Evolutionary conservation across 2,888 invertebrate species (phyloP), one percentile per base, ranked within the genome.

Genomic region (Lepidocyrtoides sp.): DNA sequence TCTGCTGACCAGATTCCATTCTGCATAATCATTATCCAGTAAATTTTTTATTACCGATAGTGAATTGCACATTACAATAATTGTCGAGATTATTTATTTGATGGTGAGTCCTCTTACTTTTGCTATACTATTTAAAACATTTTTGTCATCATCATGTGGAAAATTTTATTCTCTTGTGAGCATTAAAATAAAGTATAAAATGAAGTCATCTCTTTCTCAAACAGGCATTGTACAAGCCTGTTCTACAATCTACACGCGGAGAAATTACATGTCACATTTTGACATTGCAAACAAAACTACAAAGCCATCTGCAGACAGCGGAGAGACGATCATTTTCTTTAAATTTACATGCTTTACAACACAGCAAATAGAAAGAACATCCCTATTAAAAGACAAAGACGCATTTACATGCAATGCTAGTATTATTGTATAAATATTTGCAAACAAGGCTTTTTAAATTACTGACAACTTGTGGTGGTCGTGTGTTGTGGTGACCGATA

Each of bases 151-250:
- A 41, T 10, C 17, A 17, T 2, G 32, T 36, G 36, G 7, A 69
- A 69, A 8, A 7, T 69, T 41, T 69, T 54, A 82, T 82, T n/a
- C n/a, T n/a, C n/a, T n/a, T n/a, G n/a, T n/a, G n/a, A n/a, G n/a
- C n/a, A n/a, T n/a, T n/a, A n/a, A 44, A 36, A 41, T 44, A 82
- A 14, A 20, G 17, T 36, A 84, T 72, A 84, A 84, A 84, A 84
- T 84, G 69, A 84, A 84, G 84, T 84, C 84, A 72, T 84, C 69
- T 36, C 20, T 60, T 75, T 75, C 51, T 41, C 20, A 69, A 69
- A 36, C 69, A 69, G 17, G 17, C 69, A 72, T 77, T 20, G 17
- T 23, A 12, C 77, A 69, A 69, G 48, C 48, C 75, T 36, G 36
- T 20, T 20, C 60, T 60, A 60, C 60, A 60, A 26, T 23, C 23